These are phyloP conservation scores for Xiphias gladius DNA, from an alignment of 2,113 vertebrate genomes.

Conservation along the genomic window DNA sequence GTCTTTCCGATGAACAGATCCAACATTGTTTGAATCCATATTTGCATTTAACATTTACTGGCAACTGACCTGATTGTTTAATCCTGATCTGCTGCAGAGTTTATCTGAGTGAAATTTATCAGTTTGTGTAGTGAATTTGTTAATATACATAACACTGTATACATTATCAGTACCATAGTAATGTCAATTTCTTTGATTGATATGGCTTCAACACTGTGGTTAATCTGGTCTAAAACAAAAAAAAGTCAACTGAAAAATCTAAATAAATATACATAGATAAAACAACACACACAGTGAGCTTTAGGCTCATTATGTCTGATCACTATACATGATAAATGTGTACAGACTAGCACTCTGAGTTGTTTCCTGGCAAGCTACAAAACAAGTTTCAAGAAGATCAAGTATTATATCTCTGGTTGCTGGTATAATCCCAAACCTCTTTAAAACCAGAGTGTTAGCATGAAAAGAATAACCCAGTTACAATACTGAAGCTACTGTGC, in stretches of 20 bases:
- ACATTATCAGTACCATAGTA: slow-evolving; percentile 16
- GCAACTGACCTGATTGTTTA: not conserved
- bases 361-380: slow-evolving; percentile 54
- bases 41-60: slow-evolving; percentile 17
- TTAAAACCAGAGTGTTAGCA: slow-evolving; percentile 14
- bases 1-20: slow-evolving; percentile 14
- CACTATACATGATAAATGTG: not conserved
- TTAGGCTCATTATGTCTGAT: slow-evolving; percentile 10
- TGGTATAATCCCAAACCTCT: slow-evolving; percentile 20
- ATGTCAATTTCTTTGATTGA: slow-evolving; percentile 43
- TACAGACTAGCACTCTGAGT: slow-evolving; percentile 34
- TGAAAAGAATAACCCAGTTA: slow-evolving; percentile 33
- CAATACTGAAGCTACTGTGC: slow-evolving; percentile 44
- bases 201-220: slow-evolving; percentile 59
- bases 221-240: slow-evolving; percentile 22
- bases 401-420: slow-evolving; percentile 29
- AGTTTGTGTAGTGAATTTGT: slow-evolving; percentile 18
- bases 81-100: slow-evolving; percentile 21
- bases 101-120: slow-evolving; percentile 4
- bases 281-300: slow-evolving; percentile 16
- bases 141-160: slow-evolving; percentile 21
- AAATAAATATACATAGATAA: slow-evolving; percentile 38
- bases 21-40: slow-evolving; percentile 32
- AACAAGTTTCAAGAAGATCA: slow-evolving; percentile 25
- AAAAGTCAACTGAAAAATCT: not conserved